Evolutionary conservation across 1,140 invertebrate genomes (phyloP).

Genomic region (Temnothorax curvispinosus): DNA sequence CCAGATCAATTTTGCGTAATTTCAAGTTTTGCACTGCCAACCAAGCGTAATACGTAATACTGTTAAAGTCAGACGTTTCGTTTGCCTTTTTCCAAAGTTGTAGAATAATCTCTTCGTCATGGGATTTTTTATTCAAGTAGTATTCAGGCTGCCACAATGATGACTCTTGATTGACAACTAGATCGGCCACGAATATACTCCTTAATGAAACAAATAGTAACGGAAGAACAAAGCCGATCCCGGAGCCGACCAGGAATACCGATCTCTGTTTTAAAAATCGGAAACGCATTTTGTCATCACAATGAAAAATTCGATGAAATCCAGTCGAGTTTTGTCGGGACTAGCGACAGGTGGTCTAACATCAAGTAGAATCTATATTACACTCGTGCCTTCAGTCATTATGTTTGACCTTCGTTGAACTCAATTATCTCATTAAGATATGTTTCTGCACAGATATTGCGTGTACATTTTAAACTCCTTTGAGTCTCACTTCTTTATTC

Average conservation of each 20-base stretch:
- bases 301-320: background rate
- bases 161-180: background rate
- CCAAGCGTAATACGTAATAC: slow-evolving; percentile 76
- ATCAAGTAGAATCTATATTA: background rate
- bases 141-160: slow-evolving; percentile 27
- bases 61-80: slow-evolving; percentile 17
- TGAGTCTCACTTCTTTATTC: background rate
- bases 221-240: slow-evolving; percentile 71
- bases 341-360: background rate
- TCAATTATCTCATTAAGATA: slow-evolving; percentile 44
- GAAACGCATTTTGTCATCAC: slow-evolving; percentile 41
- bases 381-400: slow-evolving; percentile 12
- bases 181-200: slow-evolving; percentile 1
- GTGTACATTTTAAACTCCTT: background rate
- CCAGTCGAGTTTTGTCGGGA: background rate
- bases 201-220: slow-evolving; percentile 54
- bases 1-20: slow-evolving; percentile 72
- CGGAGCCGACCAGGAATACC: slow-evolving; percentile 69
- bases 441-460: background rate
- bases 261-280: slow-evolving; percentile 37
- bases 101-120: slow-evolving; percentile 17
- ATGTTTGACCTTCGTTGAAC: slow-evolving; percentile 48
- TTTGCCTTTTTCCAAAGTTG: slow-evolving; percentile 54
- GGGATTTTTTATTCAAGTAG: background rate
- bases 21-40: slow-evolving; percentile 69